phyloP scores from a whole-genome alignment of 2,888 invertebrate species.

The Hirtodrosophila confusa region DNA sequence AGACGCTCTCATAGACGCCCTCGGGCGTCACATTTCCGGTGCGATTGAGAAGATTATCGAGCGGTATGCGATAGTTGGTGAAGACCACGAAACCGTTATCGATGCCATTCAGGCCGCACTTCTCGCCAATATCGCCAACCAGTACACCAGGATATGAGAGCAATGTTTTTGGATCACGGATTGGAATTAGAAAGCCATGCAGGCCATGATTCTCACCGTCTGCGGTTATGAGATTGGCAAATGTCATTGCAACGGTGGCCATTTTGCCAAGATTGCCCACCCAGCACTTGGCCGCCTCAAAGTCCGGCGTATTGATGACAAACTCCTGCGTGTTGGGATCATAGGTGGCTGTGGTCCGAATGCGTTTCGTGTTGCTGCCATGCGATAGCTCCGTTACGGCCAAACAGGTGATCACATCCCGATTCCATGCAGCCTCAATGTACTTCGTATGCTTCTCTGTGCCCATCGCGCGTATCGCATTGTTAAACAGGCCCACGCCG shows the following conservation, averaged over 20 bases:
- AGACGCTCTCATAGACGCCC: constrained; percentile 95
- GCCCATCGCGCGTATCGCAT: constrained; percentile 90
- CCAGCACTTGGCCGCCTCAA: constrained; percentile 98
- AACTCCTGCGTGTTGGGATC: constrained; percentile 91
- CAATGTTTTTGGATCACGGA: constrained; percentile 91
- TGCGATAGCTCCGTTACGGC: constrained; percentile 97
- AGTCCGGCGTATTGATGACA: constrained; percentile 95
- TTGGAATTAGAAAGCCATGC: constrained; percentile 94
- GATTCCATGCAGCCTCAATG: constrained; percentile 88
- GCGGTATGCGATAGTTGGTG: constrained; percentile 93
- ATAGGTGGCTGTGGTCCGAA: constrained; percentile 95
- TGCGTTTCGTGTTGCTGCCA: constrained; percentile 96
- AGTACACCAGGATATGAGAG: constrained; percentile 92
- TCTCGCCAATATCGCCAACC: constrained; percentile 96
- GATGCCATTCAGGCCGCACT: constrained; percentile 94
- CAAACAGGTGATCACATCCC: constrained; percentile 92
- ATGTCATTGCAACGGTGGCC: constrained; percentile 93
- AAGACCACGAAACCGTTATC: constrained; percentile 97
- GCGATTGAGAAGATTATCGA: constrained; percentile 92
- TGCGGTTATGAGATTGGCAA: constrained; percentile 94
- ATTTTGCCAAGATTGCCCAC: constrained; percentile 96
- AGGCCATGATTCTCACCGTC: constrained; percentile 92
- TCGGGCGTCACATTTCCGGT: constrained; percentile 95
- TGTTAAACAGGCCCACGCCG: constrained; percentile 90
- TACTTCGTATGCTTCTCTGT: constrained; percentile 90